Conservation (phyloP, 2,888 invertebrate genomes). For the Meta bourneti region DNA sequence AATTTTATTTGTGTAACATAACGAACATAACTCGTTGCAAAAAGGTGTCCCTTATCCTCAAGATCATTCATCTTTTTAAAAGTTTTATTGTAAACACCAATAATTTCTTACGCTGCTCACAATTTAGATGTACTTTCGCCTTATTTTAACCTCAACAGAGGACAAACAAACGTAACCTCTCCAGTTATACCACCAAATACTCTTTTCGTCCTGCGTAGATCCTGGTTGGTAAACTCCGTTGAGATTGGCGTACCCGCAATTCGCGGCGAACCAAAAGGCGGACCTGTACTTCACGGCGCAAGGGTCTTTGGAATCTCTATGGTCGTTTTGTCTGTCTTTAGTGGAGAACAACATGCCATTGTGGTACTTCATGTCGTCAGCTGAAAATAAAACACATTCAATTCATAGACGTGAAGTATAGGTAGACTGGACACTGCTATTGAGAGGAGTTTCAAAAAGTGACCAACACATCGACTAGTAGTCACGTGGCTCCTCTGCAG, state of each 20-base stretch:
- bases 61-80: too few species aligned
- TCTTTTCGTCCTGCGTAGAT: not conserved
- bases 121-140: not conserved
- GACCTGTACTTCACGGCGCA: not conserved
- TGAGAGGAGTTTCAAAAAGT: too few species aligned
- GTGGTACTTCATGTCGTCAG: not conserved
- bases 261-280: conserved; percentile 4
- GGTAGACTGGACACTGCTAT: too few species aligned
- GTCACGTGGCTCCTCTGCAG: too few species aligned
- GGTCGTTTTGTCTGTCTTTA: conserved; percentile 13
- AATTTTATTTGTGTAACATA: too few species aligned
- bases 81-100: not conserved
- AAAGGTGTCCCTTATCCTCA: too few species aligned
- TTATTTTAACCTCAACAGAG: conserved; percentile 12
- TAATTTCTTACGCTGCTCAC: not conserved
- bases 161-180: not conserved
- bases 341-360: conserved; percentile 6
- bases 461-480: too few species aligned
- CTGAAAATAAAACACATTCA: not conserved
- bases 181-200: not conserved
- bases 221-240: conserved; percentile 16
- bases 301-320: not conserved
- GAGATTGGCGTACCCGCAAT: not conserved
- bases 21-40: too few species aligned
- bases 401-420: too few species aligned